These are phyloP conservation scores for Carcina quercana DNA, from an alignment of 2,888 invertebrate genomes.

Conservation along the genomic window DNA sequence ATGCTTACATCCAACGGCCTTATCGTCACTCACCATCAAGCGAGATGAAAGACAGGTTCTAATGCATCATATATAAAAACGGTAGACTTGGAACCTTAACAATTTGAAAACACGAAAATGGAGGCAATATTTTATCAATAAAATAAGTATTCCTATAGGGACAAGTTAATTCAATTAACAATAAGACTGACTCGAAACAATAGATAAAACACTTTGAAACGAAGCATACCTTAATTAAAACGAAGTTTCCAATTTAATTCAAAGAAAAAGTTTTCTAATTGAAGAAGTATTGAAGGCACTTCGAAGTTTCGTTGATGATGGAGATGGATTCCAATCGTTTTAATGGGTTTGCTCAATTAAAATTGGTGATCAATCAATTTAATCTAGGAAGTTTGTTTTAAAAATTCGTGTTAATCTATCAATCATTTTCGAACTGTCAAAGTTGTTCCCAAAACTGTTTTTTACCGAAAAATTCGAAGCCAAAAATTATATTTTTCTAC, in stretches of 20 bases:
- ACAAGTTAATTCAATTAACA: not conserved
- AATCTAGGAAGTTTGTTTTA: too few relatives aligned
- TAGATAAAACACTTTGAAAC: not conserved
- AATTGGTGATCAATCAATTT: conserved; percentile 4
- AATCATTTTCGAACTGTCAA: not conserved
- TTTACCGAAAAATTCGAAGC: not conserved
- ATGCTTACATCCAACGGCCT: too few relatives aligned
- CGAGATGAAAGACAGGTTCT: too few relatives aligned
- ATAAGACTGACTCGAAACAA: not conserved
- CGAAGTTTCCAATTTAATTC: conserved; percentile 26
- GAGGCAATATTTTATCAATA: too few relatives aligned
- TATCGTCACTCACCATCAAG: too few relatives aligned
- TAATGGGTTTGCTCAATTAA: conserved; percentile 15
- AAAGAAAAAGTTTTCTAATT: conserved; percentile 47
- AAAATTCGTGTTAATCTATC: conserved; percentile 1
- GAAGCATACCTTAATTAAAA: conserved; percentile 34
- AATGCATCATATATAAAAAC: too few relatives aligned
- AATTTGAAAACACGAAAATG: too few relatives aligned
- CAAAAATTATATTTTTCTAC: not conserved
- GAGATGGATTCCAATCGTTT: conserved; percentile 39
- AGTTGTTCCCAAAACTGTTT: not conserved
- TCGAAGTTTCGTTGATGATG: conserved; percentile 25
- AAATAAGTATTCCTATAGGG: too few relatives aligned
- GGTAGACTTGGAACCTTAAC: too few relatives aligned
- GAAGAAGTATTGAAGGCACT: conserved; percentile 45